Base-by-base conservation (phyloP, 2,113 vertebrate genomes). In the Muscicapa adusta region DNA sequence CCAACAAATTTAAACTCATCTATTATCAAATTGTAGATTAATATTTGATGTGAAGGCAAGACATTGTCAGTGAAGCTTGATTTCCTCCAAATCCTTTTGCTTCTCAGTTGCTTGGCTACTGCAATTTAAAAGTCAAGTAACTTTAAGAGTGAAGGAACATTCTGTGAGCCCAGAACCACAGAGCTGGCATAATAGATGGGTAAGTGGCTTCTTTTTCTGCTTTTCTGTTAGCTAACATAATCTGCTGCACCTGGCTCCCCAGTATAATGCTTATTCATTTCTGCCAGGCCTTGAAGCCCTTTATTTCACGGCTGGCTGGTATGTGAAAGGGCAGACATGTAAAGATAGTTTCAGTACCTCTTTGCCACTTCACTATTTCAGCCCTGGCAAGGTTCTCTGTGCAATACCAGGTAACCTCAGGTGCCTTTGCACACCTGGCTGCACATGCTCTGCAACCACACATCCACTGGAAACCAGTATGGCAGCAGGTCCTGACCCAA, bases 391-490 rank as follows among this genome's bases (percentile, higher is more conserved):
- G 0, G 3, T 6, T 34, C 48, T 73, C 14, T 4, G 38, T 4
- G 38, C 6, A 10, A 4, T 0, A 18, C 33, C 25, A 45, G 34
- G 28, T 2, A 26, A 9, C 9, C 12, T 33, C 17, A 3, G 2
- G 2, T 9, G 13, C 12, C 9, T 33, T 8, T 33, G 6, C 45
- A 24, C 14, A 23, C 23, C 20, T 0, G 0, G 14, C 66, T 40
- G 43, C 28, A 43, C 0, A 2, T 4, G 8, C 10, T 3, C 61
- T 2, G 2, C 1, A 0, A 8, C 23, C 48, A 31, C 14, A 1
- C 0, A 10, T 3, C 9, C 10, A 5, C 26, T 4, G 11, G 61
- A 13, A 28, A 1, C 36, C 34, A 24, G 4, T 1, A 10, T 3
- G 50, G 42, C 74, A 31, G 45, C 4, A 1, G 6, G 8, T 5